These are phyloP conservation scores for Periophthalmus magnuspinnatus DNA, from an alignment of 2,797 vertebrate genomes.

Conservation along the genomic window DNA sequence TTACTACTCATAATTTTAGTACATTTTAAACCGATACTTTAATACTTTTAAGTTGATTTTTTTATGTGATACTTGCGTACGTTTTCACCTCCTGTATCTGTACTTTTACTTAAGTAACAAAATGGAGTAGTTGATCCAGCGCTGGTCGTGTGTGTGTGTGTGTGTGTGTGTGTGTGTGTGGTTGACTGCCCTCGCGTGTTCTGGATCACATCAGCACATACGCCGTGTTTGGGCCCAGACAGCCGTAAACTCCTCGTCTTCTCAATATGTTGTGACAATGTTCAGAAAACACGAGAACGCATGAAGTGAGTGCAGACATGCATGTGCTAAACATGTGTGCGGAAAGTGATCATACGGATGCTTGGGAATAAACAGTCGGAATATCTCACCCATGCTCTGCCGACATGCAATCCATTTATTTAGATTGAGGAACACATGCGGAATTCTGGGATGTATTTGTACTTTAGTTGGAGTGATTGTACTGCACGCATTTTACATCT, in stretches of 20 bases:
- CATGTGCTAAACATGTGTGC: conserved; percentile 19
- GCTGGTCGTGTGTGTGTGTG: not conserved
- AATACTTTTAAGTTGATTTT: too few species aligned
- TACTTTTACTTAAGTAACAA: too few species aligned
- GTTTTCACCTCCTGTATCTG: too few species aligned
- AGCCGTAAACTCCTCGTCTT: conserved; percentile 5
- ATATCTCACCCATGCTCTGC: not conserved
- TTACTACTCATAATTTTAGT: too few species aligned
- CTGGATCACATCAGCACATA: conserved; percentile 15
- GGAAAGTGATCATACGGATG: not conserved
- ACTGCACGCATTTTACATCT: not conserved
- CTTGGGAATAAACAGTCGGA: conserved; percentile 9
- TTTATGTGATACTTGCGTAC: too few species aligned
- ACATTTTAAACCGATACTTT: too few species aligned
- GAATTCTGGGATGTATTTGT: not conserved
- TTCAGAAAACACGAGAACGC: conserved; percentile 12
- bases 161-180: too few species aligned
- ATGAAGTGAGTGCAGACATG: not conserved
- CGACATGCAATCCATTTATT: not conserved
- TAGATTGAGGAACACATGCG: not conserved
- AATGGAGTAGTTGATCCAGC: too few species aligned
- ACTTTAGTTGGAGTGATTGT: not conserved
- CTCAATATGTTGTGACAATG: conserved; percentile 20
- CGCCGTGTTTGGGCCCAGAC: conserved; percentile 17
- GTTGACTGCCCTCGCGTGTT: not conserved